Percentiles rank a stretch among this genome's conserved stretches.
These are phyloP conservation scores for Trypoxylon attenuatum DNA, from an alignment of 2,888 invertebrate species.

Conservation along the genomic window DNA sequence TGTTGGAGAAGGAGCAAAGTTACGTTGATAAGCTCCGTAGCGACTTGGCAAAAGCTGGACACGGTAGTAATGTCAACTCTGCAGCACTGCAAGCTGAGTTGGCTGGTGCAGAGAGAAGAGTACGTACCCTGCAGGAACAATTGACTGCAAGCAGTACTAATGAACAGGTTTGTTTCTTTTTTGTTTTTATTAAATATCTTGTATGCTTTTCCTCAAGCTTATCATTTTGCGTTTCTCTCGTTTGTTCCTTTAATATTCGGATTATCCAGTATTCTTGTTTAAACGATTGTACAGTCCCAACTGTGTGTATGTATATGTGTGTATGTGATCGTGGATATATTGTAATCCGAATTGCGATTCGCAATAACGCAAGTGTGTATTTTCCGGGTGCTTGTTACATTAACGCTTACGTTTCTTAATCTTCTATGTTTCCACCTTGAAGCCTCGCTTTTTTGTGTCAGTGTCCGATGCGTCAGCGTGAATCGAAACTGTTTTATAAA, in stretches of 20 bases:
- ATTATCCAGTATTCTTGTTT: background rate
- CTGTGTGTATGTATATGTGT: conserved; percentile 11
- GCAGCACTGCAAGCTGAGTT: conserved; percentile 75
- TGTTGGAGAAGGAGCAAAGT: conserved; percentile 91
- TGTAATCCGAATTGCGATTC: conserved; percentile 22
- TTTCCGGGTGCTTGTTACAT: conserved; percentile 32
- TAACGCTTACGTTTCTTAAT: conserved; percentile 29
- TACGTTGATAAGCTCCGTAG: conserved; percentile 87
- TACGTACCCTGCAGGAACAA: conserved; percentile 79
- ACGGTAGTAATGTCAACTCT: conserved; percentile 71
- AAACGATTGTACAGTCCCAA: background rate
- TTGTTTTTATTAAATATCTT: background rate
- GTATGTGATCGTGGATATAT: conserved; percentile 10
- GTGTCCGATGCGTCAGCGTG: conserved; percentile 10
- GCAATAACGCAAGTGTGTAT: conserved; percentile 16
- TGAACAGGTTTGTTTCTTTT: conserved; percentile 61
- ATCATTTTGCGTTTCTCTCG: conserved; percentile 14
- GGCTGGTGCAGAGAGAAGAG: conserved; percentile 78
- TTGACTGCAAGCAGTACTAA: conserved; percentile 71
- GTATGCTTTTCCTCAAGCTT: conserved; percentile 17
- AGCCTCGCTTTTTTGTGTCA: conserved; percentile 28
- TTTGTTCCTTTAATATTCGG: conserved; percentile 31
- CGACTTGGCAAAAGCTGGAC: conserved; percentile 77
- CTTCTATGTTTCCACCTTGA: conserved; percentile 25
- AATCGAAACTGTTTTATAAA: conserved; percentile 25